Percentiles rank a stretch among this genome's conserved stretches.
Evolutionary conservation across 2,797 vertebrate species (phyloP).

Genomic region (Hyperoplus immaculatus): DNA sequence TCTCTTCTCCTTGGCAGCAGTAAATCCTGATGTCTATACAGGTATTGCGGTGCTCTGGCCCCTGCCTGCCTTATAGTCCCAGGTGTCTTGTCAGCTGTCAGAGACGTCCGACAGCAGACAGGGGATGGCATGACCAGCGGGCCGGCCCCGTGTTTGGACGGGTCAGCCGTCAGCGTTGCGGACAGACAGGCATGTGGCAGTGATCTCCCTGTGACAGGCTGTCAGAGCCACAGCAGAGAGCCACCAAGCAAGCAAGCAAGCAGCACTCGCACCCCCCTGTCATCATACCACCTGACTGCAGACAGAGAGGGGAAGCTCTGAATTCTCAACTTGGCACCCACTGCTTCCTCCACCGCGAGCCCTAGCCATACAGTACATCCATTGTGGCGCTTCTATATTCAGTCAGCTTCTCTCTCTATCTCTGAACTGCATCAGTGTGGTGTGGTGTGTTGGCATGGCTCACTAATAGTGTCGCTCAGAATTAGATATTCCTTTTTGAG

Average conservation of each 20-base stretch:
- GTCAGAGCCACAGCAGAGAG: conserved; percentile 84
- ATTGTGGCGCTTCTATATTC: conserved; percentile 53
- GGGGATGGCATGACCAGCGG: conserved; percentile 91
- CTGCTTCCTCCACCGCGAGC: conserved; percentile 23
- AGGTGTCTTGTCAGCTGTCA: conserved; percentile 97
- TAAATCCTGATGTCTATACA: conserved; percentile 91
- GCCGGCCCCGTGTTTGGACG: conserved; percentile 86
- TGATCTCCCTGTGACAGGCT: conserved; percentile 92
- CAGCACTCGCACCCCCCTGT: conserved; percentile 80
- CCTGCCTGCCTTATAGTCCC: conserved; percentile 90
- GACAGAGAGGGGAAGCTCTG: conserved; percentile 75
- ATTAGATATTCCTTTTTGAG: conserved; percentile 50
- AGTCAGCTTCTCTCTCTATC: conserved; percentile 45
- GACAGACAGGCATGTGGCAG: conserved; percentile 88
- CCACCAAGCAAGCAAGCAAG: conserved; percentile 56
- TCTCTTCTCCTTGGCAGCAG: conserved; percentile 84
- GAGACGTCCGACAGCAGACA: conserved; percentile 92
- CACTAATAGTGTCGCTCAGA: conserved; percentile 25
- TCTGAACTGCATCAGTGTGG: conserved; percentile 34
- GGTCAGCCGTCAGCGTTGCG: conserved; percentile 91
- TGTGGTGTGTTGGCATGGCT: conserved; percentile 2
- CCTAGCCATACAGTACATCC: conserved; percentile 45
- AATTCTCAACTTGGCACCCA: conserved; percentile 77
- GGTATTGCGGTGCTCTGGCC: conserved; percentile 86
- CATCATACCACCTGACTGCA: conserved; percentile 82